Conservation (phyloP, 37 sponge, comb jelly and placozoan genomes). For the Cliona cf. orientalis region DNA sequence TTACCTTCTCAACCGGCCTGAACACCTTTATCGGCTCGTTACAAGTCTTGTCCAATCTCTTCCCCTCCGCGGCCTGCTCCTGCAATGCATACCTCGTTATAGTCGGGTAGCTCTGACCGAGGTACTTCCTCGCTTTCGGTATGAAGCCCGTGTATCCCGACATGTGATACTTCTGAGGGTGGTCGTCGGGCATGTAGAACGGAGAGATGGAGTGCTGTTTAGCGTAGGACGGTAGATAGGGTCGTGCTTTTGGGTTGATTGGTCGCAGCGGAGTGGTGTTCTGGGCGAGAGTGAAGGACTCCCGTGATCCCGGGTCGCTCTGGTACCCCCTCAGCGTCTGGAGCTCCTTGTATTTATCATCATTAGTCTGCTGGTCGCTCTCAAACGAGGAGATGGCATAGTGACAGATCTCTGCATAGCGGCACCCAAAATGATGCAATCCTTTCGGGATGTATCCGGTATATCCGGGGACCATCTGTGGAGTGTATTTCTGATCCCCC, state of each 20-base stretch:
- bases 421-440: constrained; percentile 83
- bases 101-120: constrained; percentile 92
- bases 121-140: constrained; percentile 85
- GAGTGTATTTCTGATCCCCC: constrained; percentile 83
- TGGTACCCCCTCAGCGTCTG: constrained; percentile 19
- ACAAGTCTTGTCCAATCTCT: constrained; percentile 34
- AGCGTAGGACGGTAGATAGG: constrained; percentile 65
- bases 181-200: constrained; percentile 71
- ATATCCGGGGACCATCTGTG: constrained; percentile 96
- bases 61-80: constrained; percentile 77
- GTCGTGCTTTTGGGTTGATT: constrained; percentile 44
- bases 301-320: constrained; percentile 25
- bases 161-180: constrained; percentile 86
- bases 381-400: constrained; percentile 83
- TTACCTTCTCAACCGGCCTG: constrained; percentile 20
- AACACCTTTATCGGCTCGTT: constrained; percentile 57
- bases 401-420: constrained; percentile 92
- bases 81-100: constrained; percentile 80
- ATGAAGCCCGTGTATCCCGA: constrained; percentile 98
- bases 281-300: constrained; percentile 14
- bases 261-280: constrained; percentile 76
- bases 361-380: constrained; percentile 70
- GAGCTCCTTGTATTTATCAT: constrained; percentile 54
- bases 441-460: constrained; percentile 94
- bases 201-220: constrained; percentile 84